Base-by-base conservation (phyloP, 2,888 invertebrate species). In the Drosophila flavopinicola region DNA sequence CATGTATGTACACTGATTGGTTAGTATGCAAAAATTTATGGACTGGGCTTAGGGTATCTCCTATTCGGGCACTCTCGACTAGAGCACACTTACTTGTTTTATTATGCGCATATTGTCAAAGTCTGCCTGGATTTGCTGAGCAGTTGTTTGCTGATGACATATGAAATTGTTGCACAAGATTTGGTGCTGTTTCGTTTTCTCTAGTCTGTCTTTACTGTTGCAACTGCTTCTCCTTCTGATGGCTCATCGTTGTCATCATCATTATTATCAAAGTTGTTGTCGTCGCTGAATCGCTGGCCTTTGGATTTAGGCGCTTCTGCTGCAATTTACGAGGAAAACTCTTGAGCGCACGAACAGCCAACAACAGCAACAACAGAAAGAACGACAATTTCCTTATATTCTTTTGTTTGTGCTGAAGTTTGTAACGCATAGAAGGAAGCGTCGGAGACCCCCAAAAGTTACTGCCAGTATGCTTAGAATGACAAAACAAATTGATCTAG, bases 151-250 rank as follows among this genome's bases (percentile, higher is more conserved):
- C 38, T 35, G 68, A 57, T 68, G 68, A 70, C 68, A 65, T 57
- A 65, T 70, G 57, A 65, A 71, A 71, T 70, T 52, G 65, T 58
- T 69, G 66, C 70, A 64, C 65, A 70, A 61, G 60, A 49, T 49
- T 49, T 59, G 33, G 13, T 41, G 38, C 20, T 11, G 9, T 33
- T 37, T 37, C 30, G 2, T 6, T 6, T 23, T 25, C 9, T 27
- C n/a, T n/a, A 7, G n/a, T 27, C 6, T 24, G 9, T 20, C 39
- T 20, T 38, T 4, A 23, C 13, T 33, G n/a, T 35, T 9, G 17
- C 58, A 57, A 25, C 58, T 27, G 53, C 20, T 13, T 41, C 33
- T 35, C 20, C 9, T 35, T 9, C 17, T 45, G 51, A 23, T 47
- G 60, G 38, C 33, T 30, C 48, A 30, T 35, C 48, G 33, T 54